Conservation (phyloP, 2,888 invertebrate species). For the Lasius fuliginosus region DNA sequence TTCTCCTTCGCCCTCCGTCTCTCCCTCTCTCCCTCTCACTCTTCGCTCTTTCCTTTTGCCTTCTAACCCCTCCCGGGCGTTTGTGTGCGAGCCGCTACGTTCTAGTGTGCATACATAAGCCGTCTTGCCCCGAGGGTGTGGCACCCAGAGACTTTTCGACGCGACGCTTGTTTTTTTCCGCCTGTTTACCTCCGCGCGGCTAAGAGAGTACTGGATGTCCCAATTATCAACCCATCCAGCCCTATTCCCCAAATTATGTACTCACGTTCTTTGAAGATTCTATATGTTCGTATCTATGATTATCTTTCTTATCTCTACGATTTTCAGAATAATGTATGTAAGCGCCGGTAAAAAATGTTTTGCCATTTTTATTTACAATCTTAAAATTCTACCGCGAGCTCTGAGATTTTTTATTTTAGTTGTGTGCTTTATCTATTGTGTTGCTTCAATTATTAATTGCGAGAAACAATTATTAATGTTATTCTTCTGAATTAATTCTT, state of each 20-base stretch:
- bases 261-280: not conserved
- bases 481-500: not conserved
- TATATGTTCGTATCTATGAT: not conserved
- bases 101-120: constrained; percentile 42
- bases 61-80: constrained; percentile 3
- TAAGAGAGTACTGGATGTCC: constrained; percentile 8
- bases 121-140: constrained; percentile 61
- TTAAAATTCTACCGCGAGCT: not conserved
- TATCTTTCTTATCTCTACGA: not conserved
- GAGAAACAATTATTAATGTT: not conserved
- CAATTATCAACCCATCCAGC: constrained; percentile 19
- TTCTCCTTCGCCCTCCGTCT: constrained; percentile 26
- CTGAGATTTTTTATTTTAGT: not conserved
- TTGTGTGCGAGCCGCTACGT: constrained; percentile 42
- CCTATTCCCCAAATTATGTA: not conserved
- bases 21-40: constrained; percentile 7
- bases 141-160: constrained; percentile 52
- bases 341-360: not conserved
- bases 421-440: not conserved
- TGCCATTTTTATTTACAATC: not conserved
- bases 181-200: not conserved
- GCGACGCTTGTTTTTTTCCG: constrained; percentile 18
- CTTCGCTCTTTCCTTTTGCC: constrained; percentile 12
- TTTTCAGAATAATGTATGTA: not conserved
- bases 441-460: not conserved